Base-by-base conservation (phyloP, 2,797 vertebrate genomes). In the Cossypha dichroa region DNA sequence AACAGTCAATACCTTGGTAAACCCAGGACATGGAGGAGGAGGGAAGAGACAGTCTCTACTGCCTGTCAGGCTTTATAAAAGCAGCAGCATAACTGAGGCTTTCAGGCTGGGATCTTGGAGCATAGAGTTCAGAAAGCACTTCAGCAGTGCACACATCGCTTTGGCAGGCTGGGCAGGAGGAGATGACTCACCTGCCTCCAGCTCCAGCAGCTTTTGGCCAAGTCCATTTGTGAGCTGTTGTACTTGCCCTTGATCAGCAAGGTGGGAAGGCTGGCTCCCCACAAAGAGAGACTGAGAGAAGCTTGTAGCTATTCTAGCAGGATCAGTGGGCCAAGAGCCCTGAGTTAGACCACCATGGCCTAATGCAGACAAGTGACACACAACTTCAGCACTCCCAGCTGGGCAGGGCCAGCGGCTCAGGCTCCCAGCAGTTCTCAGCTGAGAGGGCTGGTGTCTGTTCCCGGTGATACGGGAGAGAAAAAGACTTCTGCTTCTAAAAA, bases 151-250 rank as follows among this genome's bases (percentile, higher is more conserved):
- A 92, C 67, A 29, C 54, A 55, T 93, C 90, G 95, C 95, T 97
- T 97, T 97, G 95, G 96, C 92, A 96, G 97, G 92, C 95, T 78
- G 93, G 96, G 92, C 55, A 94, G 94, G 93, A 96, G 90, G 76
- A 96, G 74, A 25, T 95, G 91, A 96, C 93, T 94, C 93, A 96
- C 96, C 96, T 97, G 97, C 94, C 96, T 97, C 80, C 97, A 96
- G 96, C 95, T 48, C 93, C 97, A 97, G 95, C 96, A 97, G 97
- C 97, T 98, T 97, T 97, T 96, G 95, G 94, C 93, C 81, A 93
- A 97, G 95, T 95, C 88, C 74, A 81, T 90, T 79, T 78, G 51
- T n/a, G 84, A 95, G 84, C 73, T 88, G 95, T 72, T 1, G 46
- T 70, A 77, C 76, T 79, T 28, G 74, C 88, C 88, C 84, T 89